Evolutionary conservation across 2,113 vertebrate genomes (phyloP).

Genomic region (Emberiza fucata): DNA sequence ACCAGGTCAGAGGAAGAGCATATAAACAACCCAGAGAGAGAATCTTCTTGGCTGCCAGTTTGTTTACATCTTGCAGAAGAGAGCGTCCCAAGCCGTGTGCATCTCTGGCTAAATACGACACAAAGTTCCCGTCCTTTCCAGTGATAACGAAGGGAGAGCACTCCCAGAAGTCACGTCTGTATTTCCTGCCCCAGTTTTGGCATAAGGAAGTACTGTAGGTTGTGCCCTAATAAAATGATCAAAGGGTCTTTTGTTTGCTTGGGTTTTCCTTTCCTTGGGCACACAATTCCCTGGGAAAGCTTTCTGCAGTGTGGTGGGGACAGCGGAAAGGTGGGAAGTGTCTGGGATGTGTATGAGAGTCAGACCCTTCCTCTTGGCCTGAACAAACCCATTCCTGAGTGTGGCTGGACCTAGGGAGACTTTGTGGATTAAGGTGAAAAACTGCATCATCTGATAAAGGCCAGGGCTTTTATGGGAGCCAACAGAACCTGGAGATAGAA

Average conservation of each 20-base stretch:
- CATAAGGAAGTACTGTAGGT: background rate
- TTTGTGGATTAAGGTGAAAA: background rate
- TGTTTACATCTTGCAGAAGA: constrained; percentile 37
- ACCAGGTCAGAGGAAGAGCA: constrained; percentile 40
- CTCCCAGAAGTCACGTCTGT: constrained; percentile 30
- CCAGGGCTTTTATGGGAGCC: background rate
- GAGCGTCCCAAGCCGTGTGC: background rate
- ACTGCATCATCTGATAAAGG: background rate
- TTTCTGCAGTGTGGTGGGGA: background rate
- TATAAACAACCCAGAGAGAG: constrained; percentile 8
- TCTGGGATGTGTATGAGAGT: background rate
- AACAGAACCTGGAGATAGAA: background rate
- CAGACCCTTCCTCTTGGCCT: background rate
- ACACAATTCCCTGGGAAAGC: background rate
- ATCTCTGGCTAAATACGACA: background rate
- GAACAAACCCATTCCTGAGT: background rate
- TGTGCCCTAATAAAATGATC: background rate
- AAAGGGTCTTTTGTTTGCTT: background rate
- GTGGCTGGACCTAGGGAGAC: background rate
- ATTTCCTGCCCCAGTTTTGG: constrained; percentile 10
- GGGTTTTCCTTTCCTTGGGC: background rate
- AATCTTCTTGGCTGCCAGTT: background rate
- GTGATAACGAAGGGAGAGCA: background rate
- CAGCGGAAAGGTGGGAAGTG: background rate
- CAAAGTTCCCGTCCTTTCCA: background rate